Percentiles rank a stretch among this genome's conserved stretches.
Evolutionary conservation across 2,797 vertebrate species (phyloP).

Genomic region (Pseudomugil tenellus): DNA sequence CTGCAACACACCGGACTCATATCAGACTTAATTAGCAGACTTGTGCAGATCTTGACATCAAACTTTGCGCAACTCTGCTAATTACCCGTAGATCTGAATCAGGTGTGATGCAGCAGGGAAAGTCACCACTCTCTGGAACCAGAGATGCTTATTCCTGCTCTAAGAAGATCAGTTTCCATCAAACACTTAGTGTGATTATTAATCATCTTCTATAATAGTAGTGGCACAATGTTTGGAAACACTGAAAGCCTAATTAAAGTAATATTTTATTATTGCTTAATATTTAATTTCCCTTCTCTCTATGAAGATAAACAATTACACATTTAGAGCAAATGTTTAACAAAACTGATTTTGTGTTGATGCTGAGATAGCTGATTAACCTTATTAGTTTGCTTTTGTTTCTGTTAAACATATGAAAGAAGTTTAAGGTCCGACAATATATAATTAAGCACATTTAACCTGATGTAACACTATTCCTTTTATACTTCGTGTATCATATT

Average conservation of each 20-base stretch:
- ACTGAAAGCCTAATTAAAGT: slow-evolving; percentile 47
- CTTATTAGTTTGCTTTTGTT: not conserved
- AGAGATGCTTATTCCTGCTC: no score
- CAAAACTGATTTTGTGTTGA: slow-evolving; percentile 29
- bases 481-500: no score
- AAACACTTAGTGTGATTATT: slow-evolving; percentile 16
- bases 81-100: no score
- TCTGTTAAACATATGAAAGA: not conserved
- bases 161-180: not conserved
- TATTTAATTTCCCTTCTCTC: slow-evolving; percentile 40
- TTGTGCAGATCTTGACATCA: no score
- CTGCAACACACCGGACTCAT: no score
- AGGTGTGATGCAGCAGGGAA: no score
- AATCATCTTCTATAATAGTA: slow-evolving; percentile 42
- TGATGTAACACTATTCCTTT: no score
- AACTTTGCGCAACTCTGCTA: no score
- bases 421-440: not conserved
- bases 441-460: not conserved
- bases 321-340: slow-evolving; percentile 32
- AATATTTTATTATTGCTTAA: no score
- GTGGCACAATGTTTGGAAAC: slow-evolving; percentile 40
- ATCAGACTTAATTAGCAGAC: no score
- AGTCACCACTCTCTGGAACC: no score
- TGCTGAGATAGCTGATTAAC: not conserved
- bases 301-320: slow-evolving; percentile 53